Base-by-base conservation (phyloP, 1,140 invertebrate genomes). In the Agrilus planipennis region DNA sequence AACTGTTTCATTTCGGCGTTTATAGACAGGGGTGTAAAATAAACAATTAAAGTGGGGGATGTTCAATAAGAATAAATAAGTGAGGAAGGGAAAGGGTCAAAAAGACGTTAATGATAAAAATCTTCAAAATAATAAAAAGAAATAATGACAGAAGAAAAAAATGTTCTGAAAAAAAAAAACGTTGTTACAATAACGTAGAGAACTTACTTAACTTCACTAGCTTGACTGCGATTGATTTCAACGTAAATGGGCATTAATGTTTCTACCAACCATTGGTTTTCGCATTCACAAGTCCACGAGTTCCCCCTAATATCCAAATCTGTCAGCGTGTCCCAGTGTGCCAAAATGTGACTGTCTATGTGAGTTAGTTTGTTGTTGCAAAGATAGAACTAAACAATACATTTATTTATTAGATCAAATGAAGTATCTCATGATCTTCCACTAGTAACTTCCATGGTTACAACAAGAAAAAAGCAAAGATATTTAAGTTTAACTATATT, bases 221-320 rank as follows among this genome's bases (percentile, higher is more conserved):
- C 54, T 19, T 47, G 3, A 34, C 34, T 34, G 11, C 45, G 43
- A 21, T 60, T 52, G 7, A 61, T 52, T 41, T 50, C 47, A 3
- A 50, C 17, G 35, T 58, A 59, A 29, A 67, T 57, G 1, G 69
- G 65, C 6, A 76, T 68, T 18, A 81, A 53, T 9, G 64, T 62
- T 19, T 71, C 67, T 0, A 85, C 74, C 60, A 86, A 68, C 71
- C 78, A 79, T 53, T 79, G 74, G 47, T 82, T 84, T 29, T 75
- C 67, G 49, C 74, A 79, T 57, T 85, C 81, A 52, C 84, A 88
- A 19, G 69, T 62, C 78, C 73, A 88, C 1, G 77, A 73, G 57
- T 88, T 88, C 35, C 71, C 69, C 23, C 65, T 65, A 11, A 86
- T 63, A 48, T 81, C 73, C 21, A 86, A 50, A 35, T 66, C 62